These are phyloP conservation scores for Agonopterix subpropinquella DNA, from an alignment of 2,888 invertebrate genomes.

Conservation along the genomic window DNA sequence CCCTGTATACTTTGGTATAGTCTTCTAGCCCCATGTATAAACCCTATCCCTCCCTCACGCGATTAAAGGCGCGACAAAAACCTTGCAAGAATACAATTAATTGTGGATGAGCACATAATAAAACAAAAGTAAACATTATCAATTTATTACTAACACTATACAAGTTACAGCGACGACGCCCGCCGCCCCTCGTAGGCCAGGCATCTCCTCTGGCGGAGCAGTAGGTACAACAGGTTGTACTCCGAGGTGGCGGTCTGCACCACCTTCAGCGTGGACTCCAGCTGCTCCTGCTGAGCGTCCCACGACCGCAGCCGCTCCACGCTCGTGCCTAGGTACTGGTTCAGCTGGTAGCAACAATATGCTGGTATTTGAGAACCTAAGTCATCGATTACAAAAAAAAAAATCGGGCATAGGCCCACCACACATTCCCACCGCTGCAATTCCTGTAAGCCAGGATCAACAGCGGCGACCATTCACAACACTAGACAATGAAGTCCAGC, in stretches of 20 bases:
- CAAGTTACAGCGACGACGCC: neutral
- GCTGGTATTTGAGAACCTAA: neutral
- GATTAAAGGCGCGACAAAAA: too few species aligned
- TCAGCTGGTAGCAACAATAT: constrained; percentile 23
- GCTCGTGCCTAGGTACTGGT: constrained; percentile 33
- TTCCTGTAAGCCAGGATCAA: too few species aligned
- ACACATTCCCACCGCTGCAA: too few species aligned
- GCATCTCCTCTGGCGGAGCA: constrained; percentile 44
- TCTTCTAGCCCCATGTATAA: too few species aligned
- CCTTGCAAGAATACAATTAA: too few species aligned
- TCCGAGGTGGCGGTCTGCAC: constrained; percentile 51
- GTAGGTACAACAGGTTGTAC: constrained; percentile 54
- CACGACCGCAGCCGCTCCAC: constrained; percentile 42
- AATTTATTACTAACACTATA: neutral
- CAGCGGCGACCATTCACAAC: too few species aligned
- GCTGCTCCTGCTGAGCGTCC: constrained; percentile 49
- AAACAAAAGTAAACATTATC: neutral
- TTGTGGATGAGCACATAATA: too few species aligned
- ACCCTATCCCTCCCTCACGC: too few species aligned
- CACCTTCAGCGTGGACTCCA: constrained; percentile 42
- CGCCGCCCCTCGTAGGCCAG: constrained; percentile 11
- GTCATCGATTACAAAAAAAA: too few species aligned
- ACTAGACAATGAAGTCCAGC: too few species aligned
- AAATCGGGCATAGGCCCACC: too few species aligned
- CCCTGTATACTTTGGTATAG: too few species aligned